Conservation (phyloP, 2,888 invertebrate genomes). For the Spodoptera exigua region DNA sequence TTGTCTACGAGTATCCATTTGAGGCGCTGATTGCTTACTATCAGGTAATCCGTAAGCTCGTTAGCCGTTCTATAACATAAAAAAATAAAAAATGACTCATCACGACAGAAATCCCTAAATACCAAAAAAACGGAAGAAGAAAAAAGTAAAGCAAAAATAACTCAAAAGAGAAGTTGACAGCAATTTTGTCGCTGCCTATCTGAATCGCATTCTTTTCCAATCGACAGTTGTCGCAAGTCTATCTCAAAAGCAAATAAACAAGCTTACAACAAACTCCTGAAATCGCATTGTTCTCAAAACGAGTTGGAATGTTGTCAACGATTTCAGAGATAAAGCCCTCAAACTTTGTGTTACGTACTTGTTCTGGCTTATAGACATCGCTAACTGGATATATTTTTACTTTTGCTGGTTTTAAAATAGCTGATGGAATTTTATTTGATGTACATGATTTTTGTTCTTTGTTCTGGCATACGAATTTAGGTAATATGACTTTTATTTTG, state of each 20-base stretch:
- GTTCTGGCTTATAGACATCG: conserved; percentile 24
- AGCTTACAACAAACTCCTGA: conserved; percentile 36
- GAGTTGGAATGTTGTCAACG: conserved; percentile 66
- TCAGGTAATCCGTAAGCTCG: no score
- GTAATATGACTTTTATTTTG: no score
- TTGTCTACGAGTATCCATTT: no score
- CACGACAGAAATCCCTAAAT: no score
- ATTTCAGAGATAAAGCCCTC: conserved; percentile 64
- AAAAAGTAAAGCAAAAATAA: not conserved
- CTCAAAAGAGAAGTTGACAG: not conserved
- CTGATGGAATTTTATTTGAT: no score
- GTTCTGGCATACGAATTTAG: no score
- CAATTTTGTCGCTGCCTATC: conserved; percentile 10
- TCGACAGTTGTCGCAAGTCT: conserved; percentile 47
- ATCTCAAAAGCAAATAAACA: conserved; percentile 54
- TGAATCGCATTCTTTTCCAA: conserved; percentile 34
- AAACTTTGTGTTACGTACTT: conserved; percentile 59
- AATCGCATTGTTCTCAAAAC: conserved; percentile 63
- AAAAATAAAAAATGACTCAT: no score
- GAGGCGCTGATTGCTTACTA: no score
- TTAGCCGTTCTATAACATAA: no score
- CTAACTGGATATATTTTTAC: conserved; percentile 2
- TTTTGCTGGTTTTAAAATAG: conserved; percentile 13
- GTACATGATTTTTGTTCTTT: no score
- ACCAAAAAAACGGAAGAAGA: not conserved